phyloP scores from a whole-genome alignment of 1,140 invertebrate species.

The Lerema accius region DNA sequence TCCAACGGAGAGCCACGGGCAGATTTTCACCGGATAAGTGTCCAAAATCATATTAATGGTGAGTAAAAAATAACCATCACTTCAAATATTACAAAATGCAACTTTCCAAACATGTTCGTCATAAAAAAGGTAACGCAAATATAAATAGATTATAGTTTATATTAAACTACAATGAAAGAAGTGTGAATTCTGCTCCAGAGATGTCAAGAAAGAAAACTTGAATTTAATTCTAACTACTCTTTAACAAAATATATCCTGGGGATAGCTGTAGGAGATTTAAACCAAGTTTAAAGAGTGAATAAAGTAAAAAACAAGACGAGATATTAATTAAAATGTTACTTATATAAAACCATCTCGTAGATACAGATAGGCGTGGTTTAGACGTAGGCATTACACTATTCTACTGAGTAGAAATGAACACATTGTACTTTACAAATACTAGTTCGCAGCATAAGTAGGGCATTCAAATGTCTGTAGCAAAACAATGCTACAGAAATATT shows the following conservation, averaged over 20 bases:
- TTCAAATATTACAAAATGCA: slow-evolving; percentile 28
- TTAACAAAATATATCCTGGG: no score
- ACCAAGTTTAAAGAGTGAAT: no score
- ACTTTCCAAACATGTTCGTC: slow-evolving; percentile 35
- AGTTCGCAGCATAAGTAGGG: slow-evolving; percentile 32
- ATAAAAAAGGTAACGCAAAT: no score
- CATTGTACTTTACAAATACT: slow-evolving; percentile 28
- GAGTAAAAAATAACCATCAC: slow-evolving; percentile 37
- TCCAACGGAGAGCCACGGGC: slow-evolving; percentile 65
- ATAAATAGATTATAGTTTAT: no score
- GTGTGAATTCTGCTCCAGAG: no score
- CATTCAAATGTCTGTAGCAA: slow-evolving; percentile 31
- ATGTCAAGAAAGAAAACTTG: no score
- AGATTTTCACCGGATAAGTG: slow-evolving; percentile 69
- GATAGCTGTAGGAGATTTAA: no score
- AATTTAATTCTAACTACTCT: no score
- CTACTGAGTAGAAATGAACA: slow-evolving; percentile 20
- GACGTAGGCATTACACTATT: slow-evolving; percentile 15
- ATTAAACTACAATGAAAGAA: no score
- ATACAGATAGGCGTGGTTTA: background rate
- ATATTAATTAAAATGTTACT: background rate
- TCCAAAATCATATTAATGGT: slow-evolving; percentile 79
- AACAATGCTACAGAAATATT: slow-evolving; percentile 35
- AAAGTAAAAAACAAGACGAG: background rate
- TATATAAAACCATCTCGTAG: slow-evolving; percentile 10